Evolutionary conservation across 1,140 invertebrate genomes (phyloP).

Genomic region (Battus philenor): DNA sequence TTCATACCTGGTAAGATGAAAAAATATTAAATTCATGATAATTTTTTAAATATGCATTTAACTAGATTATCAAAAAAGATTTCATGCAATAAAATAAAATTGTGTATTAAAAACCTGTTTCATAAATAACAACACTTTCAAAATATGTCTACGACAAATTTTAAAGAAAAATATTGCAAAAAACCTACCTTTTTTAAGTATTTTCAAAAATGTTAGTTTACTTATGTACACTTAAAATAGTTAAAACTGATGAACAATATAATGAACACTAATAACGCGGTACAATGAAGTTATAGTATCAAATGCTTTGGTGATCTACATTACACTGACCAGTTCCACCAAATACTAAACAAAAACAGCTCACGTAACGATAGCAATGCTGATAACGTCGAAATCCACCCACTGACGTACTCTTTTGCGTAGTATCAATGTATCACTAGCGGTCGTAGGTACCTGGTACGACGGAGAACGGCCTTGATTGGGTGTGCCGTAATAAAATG

Average conservation of each 20-base stretch:
- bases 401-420: slow-evolving; percentile 30
- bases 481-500: slow-evolving; percentile 44
- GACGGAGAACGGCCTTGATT: slow-evolving; percentile 58
- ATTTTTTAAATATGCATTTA: too few species aligned
- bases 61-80: neutral
- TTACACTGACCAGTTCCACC: slow-evolving; percentile 15
- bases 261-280: too few species aligned
- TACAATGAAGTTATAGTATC: too few species aligned
- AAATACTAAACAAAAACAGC: slow-evolving; percentile 20
- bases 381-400: slow-evolving; percentile 50
- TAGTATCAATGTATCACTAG: slow-evolving; percentile 24
- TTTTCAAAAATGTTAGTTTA: too few species aligned
- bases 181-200: too few species aligned
- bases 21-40: neutral
- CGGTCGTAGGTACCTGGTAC: slow-evolving; percentile 52
- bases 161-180: neutral
- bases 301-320: slow-evolving; percentile 1
- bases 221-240: too few species aligned
- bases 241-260: too few species aligned
- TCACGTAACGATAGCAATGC: slow-evolving; percentile 33
- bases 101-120: too few species aligned
- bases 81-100: too few species aligned
- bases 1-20: slow-evolving; percentile 59
- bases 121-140: neutral
- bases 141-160: neutral